Evolutionary conservation across 1,140 invertebrate species (phyloP).

Genomic region (Ceratitis capitata): DNA sequence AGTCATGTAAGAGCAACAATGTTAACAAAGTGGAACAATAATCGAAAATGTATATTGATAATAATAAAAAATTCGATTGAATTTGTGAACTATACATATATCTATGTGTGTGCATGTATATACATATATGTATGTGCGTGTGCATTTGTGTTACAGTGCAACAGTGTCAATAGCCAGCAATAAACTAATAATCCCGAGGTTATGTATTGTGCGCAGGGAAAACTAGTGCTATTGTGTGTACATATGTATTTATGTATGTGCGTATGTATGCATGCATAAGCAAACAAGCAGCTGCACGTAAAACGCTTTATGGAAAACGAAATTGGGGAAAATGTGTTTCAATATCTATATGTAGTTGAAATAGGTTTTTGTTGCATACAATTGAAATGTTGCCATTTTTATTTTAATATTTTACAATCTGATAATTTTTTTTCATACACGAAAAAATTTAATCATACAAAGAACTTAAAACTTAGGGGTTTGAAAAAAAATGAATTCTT

Average conservation of each 20-base stretch:
- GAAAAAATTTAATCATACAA: too few species aligned
- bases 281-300: background rate
- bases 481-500: too few species aligned
- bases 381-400: background rate
- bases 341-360: background rate
- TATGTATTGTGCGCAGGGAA: background rate
- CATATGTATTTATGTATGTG: too few species aligned
- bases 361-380: background rate
- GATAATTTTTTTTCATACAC: too few species aligned
- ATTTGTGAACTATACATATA: too few species aligned
- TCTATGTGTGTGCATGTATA: background rate
- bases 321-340: background rate
- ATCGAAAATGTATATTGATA: background rate
- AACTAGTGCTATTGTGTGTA: background rate
- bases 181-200: constrained; percentile 17
- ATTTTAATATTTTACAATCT: too few species aligned
- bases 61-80: too few species aligned
- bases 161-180: background rate
- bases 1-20: background rate
- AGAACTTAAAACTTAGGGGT: too few species aligned
- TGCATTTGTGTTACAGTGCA: background rate
- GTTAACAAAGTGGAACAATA: background rate
- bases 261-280: background rate
- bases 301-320: background rate
- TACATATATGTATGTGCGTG: background rate